Conservation (phyloP, 2,888 invertebrate genomes). For the Amphipyra berbera region DNA sequence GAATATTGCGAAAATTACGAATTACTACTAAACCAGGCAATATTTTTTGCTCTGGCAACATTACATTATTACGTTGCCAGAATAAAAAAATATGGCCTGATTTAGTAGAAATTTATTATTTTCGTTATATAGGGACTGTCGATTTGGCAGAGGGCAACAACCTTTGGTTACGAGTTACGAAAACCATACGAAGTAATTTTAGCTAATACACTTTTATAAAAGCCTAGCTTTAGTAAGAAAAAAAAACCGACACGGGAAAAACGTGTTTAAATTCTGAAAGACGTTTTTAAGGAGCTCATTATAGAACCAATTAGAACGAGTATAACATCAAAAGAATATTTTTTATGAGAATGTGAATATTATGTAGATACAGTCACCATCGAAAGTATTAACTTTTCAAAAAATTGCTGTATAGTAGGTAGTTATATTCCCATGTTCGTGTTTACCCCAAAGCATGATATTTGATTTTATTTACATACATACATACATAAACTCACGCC, state of each 20-base stretch:
- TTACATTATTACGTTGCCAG: too few species aligned
- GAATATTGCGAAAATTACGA: too few species aligned
- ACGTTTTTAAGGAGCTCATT: slow-evolving; percentile 1
- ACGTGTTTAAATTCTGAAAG: slow-evolving; percentile 14
- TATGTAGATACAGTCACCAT: not conserved
- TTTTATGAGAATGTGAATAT: not conserved
- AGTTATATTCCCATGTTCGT: too few species aligned
- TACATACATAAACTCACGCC: too few species aligned
- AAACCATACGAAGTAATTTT: slow-evolving; percentile 11
- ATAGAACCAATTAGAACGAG: slow-evolving; percentile 1
- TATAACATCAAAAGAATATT: not conserved
- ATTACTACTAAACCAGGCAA: too few species aligned
- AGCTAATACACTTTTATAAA: not conserved
- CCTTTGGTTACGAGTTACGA: not conserved
- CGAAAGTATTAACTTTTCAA: not conserved
- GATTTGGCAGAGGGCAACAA: slow-evolving; percentile 1
- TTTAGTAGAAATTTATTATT: too few species aligned
- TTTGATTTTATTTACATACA: too few species aligned
- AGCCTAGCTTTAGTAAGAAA: not conserved
- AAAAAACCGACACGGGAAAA: not conserved
- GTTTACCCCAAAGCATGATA: too few species aligned
- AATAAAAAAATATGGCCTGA: too few species aligned
- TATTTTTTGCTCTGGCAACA: too few species aligned
- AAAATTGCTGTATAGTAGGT: too few species aligned
- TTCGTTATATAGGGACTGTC: too few species aligned